Evolutionary conservation across 2,113 vertebrate genomes (phyloP), one percentile per base, ranked within the genome.

Genomic region (Neofelis nebulosa): DNA sequence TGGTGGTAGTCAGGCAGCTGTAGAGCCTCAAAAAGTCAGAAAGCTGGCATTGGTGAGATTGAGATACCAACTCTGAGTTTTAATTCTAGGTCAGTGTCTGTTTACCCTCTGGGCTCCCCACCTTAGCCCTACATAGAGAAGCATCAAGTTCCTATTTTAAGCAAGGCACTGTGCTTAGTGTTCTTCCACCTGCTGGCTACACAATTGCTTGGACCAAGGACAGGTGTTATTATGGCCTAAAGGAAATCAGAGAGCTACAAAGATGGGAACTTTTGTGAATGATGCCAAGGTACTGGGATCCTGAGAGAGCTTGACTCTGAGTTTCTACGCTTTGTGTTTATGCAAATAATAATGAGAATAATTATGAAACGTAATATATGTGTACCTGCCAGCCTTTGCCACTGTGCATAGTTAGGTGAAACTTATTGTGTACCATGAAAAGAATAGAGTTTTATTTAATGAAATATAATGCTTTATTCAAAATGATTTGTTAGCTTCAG

Each of bases 381-480:
- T 86, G 73, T 79, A 78, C 88, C 55, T 96, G 83, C 38, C 84
- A 95, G 76, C 45, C 63, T 66, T 91, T 16, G 50, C 63, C 78
- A 82, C n/a, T 93, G 52, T 83, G 21, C 38, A 69, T 50, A 96
- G 52, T 97, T 97, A 95, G 89, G 52, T 94, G 86, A 91, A 96
- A 90, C 38, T 98, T 69, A 86, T 38, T 97, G 52, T 52, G 57
- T 33, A 95, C 74, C 41, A 95, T 84, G 48, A 55, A 74, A 97
- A 97, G 86, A 96, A 55, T 18, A 96, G 93, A 81, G 41, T 36
- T 98, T 97, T 91, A 97, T 94, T 80, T 74, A 18, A 92, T 89
- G 38, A 97, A 97, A 98, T 97, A 97, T 27, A 97, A 96, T 95
- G 87, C 50, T 94, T 97, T 95, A 85, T 97, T 98, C 95, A 96